phyloP scores from a whole-genome alignment of 2,888 invertebrate species.

The Agrotis segetum region DNA sequence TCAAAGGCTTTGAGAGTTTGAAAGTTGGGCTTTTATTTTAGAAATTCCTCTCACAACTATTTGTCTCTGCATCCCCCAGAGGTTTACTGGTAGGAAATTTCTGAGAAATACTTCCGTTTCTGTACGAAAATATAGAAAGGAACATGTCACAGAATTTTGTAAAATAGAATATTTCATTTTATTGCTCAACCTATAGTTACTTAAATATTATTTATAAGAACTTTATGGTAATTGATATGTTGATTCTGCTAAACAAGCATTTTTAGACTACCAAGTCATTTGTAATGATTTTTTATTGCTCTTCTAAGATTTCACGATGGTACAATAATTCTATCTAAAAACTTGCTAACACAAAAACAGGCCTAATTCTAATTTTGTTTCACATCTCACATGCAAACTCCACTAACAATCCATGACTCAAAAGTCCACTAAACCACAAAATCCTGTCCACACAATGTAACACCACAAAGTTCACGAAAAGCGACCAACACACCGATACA shows the following conservation, averaged over 20 bases:
- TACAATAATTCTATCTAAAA: background rate
- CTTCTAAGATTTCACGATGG: background rate
- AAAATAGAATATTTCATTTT: too few relatives aligned
- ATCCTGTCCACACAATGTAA: slow-evolving; percentile 47
- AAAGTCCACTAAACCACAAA: slow-evolving; percentile 16
- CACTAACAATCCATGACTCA: background rate
- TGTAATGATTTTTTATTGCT: background rate
- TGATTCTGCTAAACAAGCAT: too few relatives aligned
- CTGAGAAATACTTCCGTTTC: background rate
- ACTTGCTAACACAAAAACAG: background rate
- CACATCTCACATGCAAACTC: background rate
- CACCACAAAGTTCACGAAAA: slow-evolving; percentile 39
- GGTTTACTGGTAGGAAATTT: background rate
- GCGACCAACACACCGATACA: slow-evolving; percentile 53
- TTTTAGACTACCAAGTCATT: too few relatives aligned
- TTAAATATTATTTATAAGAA: too few relatives aligned
- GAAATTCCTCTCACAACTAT: background rate
- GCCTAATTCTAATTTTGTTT: too few relatives aligned
- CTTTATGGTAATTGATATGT: too few relatives aligned
- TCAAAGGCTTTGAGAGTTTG: slow-evolving; percentile 16
- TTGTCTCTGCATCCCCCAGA: background rate
- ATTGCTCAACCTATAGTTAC: too few relatives aligned
- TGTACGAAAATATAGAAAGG: too few relatives aligned
- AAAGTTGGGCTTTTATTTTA: background rate
- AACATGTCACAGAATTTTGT: too few relatives aligned